phyloP scores from a whole-genome alignment of 2,113 vertebrate genomes.

The Xiphias gladius region DNA sequence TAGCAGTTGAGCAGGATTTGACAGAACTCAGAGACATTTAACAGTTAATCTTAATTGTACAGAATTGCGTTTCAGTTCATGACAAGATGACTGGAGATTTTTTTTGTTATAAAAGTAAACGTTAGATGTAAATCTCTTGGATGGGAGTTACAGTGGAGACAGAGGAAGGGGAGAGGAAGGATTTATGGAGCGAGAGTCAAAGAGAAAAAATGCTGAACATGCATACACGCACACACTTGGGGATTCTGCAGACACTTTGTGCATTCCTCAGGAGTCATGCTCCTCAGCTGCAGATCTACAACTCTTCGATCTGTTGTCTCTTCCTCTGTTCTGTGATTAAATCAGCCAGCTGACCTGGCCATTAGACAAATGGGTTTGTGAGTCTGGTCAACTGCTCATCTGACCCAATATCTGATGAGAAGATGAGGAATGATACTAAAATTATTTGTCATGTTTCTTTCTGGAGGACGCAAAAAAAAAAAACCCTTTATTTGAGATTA shows the following conservation, averaged over 20 bases:
- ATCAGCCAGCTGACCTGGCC: background rate
- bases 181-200: constrained; percentile 33
- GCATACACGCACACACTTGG: background rate
- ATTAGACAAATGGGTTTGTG: background rate
- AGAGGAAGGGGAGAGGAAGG: constrained; percentile 1
- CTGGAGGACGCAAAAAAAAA: background rate
- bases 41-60: background rate
- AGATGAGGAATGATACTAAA: background rate
- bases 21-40: background rate
- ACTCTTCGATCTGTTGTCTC: background rate
- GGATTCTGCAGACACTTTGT: constrained; percentile 49
- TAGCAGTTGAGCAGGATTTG: background rate
- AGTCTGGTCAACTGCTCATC: background rate
- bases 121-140: constrained; percentile 7
- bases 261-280: constrained; percentile 50
- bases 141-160: constrained; percentile 1
- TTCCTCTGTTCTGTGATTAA: background rate
- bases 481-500: background rate
- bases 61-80: background rate
- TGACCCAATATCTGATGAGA: background rate
- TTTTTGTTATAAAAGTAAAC: background rate
- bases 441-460: background rate
- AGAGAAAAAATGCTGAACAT: constrained; percentile 41
- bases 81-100: background rate
- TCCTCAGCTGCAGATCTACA: constrained; percentile 18